A percentile compares a stretch with the other conserved stretches of the same genome.
These are phyloP conservation scores for Mellilla xanthometata DNA, from an alignment of 2,888 invertebrate species.

Conservation along the genomic window DNA sequence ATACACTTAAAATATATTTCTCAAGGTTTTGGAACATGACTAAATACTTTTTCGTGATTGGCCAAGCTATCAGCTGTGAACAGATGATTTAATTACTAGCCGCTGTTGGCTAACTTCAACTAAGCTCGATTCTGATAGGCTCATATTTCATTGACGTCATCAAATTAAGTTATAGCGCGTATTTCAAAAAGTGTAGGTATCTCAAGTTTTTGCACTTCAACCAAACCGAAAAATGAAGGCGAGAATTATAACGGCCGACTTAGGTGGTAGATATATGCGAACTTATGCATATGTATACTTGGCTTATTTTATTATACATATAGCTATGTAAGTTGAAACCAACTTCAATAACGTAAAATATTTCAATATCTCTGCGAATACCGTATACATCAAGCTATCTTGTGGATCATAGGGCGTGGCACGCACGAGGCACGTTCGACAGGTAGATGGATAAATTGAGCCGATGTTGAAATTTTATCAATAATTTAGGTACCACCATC, in stretches of 20 bases:
- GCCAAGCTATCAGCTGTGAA: slow-evolving; percentile 43
- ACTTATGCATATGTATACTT: too few relatives aligned
- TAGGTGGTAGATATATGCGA: too few relatives aligned
- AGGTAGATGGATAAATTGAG: slow-evolving; percentile 20
- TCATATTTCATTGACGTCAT: slow-evolving; percentile 1
- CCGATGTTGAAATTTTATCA: slow-evolving; percentile 63
- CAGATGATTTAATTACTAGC: slow-evolving; percentile 38
- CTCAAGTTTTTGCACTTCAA: too few relatives aligned
- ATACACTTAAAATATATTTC: neutral
- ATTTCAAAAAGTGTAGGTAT: slow-evolving; percentile 10
- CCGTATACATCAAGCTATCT: too few relatives aligned
- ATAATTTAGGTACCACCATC: slow-evolving; percentile 56
- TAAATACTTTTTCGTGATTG: slow-evolving; percentile 30
- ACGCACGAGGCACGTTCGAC: slow-evolving; percentile 13
- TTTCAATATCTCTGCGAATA: too few relatives aligned
- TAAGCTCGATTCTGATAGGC: slow-evolving; percentile 17
- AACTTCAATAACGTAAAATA: too few relatives aligned
- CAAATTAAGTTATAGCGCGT: slow-evolving; percentile 19
- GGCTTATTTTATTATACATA: too few relatives aligned
- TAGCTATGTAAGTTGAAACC: too few relatives aligned
- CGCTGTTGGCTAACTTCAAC: slow-evolving; percentile 37
- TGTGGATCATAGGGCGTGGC: slow-evolving; percentile 1
- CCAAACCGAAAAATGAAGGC: too few relatives aligned
- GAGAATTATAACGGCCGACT: too few relatives aligned
- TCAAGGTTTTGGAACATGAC: slow-evolving; percentile 28